Evolutionary conservation across 2,113 vertebrate genomes (phyloP).

Genomic region (Coturnix japonica): DNA sequence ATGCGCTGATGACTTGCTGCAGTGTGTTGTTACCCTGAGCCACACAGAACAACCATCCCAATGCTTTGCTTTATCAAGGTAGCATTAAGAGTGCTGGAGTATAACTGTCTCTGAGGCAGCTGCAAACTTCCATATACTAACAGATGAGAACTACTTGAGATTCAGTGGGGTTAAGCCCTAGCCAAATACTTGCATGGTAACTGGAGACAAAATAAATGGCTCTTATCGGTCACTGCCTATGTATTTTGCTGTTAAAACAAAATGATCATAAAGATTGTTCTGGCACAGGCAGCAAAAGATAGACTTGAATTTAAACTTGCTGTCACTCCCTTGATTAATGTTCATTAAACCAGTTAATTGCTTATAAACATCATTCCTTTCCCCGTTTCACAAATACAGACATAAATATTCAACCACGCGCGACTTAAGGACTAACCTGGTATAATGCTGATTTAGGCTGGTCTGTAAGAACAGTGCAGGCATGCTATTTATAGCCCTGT

Average conservation of each 20-base stretch:
- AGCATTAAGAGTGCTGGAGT: background rate
- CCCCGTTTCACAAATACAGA: background rate
- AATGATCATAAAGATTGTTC: background rate
- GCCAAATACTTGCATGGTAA: slow-evolving; percentile 24
- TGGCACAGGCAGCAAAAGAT: background rate
- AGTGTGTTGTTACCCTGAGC: background rate
- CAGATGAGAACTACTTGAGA: slow-evolving; percentile 4
- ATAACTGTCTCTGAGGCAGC: background rate
- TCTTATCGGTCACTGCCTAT: slow-evolving; percentile 19
- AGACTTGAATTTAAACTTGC: slow-evolving; percentile 39
- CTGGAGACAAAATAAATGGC: background rate
- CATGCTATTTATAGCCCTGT: background rate
- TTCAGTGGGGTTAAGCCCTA: slow-evolving; percentile 19
- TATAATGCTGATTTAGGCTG: background rate
- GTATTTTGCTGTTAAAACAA: slow-evolving; percentile 31
- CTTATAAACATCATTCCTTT: slow-evolving; percentile 1
- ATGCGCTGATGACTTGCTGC: background rate
- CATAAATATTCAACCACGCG: background rate
- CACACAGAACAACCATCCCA: background rate
- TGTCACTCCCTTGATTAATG: background rate
- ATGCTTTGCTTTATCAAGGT: background rate
- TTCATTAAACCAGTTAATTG: slow-evolving; percentile 28
- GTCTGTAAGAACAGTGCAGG: background rate
- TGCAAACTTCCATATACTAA: background rate
- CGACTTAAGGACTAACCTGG: background rate